Evolutionary conservation across 2,797 vertebrate genomes (phyloP).

Genomic region (Phalloptychus januarius): DNA sequence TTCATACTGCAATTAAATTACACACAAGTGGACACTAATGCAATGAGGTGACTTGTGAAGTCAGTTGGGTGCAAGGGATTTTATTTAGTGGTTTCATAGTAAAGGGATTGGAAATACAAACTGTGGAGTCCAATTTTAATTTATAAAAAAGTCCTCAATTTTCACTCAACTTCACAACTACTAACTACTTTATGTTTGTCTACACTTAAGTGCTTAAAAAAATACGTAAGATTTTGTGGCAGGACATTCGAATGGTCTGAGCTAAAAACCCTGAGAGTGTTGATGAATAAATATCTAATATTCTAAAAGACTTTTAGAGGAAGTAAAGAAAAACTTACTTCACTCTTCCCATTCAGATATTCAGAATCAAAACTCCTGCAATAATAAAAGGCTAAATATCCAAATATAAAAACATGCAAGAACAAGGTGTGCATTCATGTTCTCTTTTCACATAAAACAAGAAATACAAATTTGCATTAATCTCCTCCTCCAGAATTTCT

Average conservation of each 20-base stretch:
- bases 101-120: not conserved
- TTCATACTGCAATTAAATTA: not conserved
- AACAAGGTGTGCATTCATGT: slow-evolving; percentile 14
- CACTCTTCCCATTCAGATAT: not conserved
- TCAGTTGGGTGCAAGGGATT: not conserved
- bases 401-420: slow-evolving; percentile 1
- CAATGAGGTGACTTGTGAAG: not conserved
- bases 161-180: not conserved
- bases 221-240: not conserved
- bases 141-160: not conserved
- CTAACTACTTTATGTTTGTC: not conserved
- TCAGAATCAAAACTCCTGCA: not conserved
- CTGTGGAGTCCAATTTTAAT: not conserved
- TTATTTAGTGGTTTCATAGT: not conserved
- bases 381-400: not conserved
- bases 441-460: slow-evolving; percentile 56
- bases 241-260: not conserved
- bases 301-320: not conserved
- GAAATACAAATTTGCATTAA: slow-evolving; percentile 68
- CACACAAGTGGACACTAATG: not conserved
- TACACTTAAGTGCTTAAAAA: not conserved
- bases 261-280: not conserved
- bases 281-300: not conserved
- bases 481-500: slow-evolving; percentile 71
- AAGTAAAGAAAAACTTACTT: not conserved